Evolutionary conservation across 1,140 invertebrate species (phyloP), one percentile per base, ranked within the genome.

Genomic region (Caenorhabditis elegans): DNA sequence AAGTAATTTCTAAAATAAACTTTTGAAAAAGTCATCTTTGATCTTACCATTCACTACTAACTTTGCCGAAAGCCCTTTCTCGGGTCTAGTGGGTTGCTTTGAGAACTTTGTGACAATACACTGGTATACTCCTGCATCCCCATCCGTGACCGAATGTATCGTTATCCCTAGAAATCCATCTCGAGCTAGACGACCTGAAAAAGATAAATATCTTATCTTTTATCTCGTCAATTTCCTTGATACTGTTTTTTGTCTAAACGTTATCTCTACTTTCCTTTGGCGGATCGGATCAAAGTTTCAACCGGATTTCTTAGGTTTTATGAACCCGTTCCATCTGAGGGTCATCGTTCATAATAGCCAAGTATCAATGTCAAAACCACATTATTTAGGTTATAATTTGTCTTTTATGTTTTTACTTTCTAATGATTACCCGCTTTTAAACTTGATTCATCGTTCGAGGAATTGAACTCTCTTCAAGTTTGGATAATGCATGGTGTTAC

Each of bases 161-260:
- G 86, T 88, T 24, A 87, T 78, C 43, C 79, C 84, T 19, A 87
- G 81, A 43, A 53, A 49, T 28, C 65, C 36, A 15, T 82, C 84
- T 31, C 87, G 86, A 51, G 84, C 85, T 53, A 87, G 70, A 19
- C 86, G 65, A 13, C 86, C 86, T 87, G 80, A 43, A 82, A 85
- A 60, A 28, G 26, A 19, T 43, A 43, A 43, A 15, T 43, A 43
- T 43, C 39, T 8, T 43, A 43, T 43, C 39, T 43, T 43, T 43
- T 15, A 43, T 43, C 39, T 5, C 6, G 15, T 24, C 11, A 53
- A n/a, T 24, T 53, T 26, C n/a, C 10, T 53, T 53, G 22, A 24
- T 4, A 5, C 49, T 53, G 2, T 26, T 8, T 53, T 53, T 43
- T 43, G 39, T 43, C 39, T 43, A 43, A 8, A 43, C 15, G 39